Evolutionary conservation across 1,140 invertebrate genomes (phyloP).

Genomic region (Caenorhabditis remanei): DNA sequence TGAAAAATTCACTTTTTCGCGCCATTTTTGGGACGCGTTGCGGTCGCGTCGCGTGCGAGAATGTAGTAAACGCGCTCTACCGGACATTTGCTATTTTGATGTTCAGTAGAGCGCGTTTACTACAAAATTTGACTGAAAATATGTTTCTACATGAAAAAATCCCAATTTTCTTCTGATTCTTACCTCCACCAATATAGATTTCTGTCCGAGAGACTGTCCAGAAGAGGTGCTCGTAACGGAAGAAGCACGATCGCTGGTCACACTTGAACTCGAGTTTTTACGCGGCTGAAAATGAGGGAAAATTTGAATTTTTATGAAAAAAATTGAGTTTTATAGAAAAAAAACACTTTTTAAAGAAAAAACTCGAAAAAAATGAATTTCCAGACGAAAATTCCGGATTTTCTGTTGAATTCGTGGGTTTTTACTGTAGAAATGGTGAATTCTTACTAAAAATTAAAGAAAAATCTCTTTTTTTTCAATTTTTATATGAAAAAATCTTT

Average conservation of each 20-base stretch:
- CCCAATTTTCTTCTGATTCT: neutral
- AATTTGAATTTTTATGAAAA: neutral
- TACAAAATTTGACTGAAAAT: neutral
- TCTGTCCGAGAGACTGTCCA: neutral
- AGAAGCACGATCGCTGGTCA: neutral
- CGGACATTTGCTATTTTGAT: too few species aligned
- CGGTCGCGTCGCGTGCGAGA: neutral
- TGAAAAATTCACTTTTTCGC: neutral
- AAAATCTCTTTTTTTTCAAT: too few species aligned
- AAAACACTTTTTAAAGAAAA: neutral
- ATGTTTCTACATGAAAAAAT: too few species aligned
- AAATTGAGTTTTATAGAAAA: neutral
- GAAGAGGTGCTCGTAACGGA: neutral
- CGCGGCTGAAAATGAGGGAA: neutral
- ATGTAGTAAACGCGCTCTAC: too few species aligned
- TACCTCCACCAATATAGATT: conserved; percentile 4
- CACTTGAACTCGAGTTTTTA: neutral
- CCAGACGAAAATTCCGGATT: too few species aligned
- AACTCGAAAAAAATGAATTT: neutral
- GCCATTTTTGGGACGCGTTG: neutral
- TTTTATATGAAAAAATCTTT: too few species aligned
- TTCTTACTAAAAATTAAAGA: too few species aligned
- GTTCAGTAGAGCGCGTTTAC: neutral
- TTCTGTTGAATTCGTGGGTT: too few species aligned
- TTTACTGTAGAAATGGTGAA: too few species aligned